Base-by-base conservation (phyloP, 1,140 invertebrate genomes). In the Episyrphus balteatus region DNA sequence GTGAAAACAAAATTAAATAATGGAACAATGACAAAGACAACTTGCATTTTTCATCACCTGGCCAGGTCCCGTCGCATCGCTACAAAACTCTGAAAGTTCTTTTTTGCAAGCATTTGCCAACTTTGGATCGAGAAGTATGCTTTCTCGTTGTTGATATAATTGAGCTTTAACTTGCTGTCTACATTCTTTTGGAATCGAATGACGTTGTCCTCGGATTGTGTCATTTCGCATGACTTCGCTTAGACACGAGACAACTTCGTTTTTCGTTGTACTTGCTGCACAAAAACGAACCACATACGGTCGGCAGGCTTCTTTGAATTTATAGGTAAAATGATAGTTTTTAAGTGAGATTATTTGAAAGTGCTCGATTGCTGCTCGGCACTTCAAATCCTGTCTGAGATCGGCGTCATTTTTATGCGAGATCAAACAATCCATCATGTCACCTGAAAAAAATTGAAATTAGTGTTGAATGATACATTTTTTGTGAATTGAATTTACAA, bases 361-460 rank as follows among this genome's bases (percentile, higher is more conserved):
- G 74, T 98, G 94, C 70, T 98, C 93, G 21, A 99, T 85, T 48
- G 91, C 91, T 19, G 87, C 86, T 52, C 83, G 76, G 71, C 96
- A 99, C 68, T 95, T 92, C 5, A 78, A 73, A 63, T 86, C 81
- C 18, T 78, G 73, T 52, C 79, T 78, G 43, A 85, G 70, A 60
- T 83, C 74, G 45, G 81, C 76, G 55, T 92, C 83, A 69, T 93
- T 91, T 74, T 98, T 98, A 59, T 94, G 83, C 47, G 82, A 73
- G 47, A 98, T 90, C 5, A 99, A 73, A 70, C 95, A 99, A 39
- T 94, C 86, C 80, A 98, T 86, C 51, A 97, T 80, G 54, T 94
- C 82, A 51, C 83, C 62, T 62, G 15, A 13, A 9, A 33, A 41
- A 41, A 26, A 26, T 26, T 26, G 21, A 8, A 26, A 5, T 33